Evolutionary conservation across 2,113 vertebrate species (phyloP).

Genomic region (Piprites chloris): DNA sequence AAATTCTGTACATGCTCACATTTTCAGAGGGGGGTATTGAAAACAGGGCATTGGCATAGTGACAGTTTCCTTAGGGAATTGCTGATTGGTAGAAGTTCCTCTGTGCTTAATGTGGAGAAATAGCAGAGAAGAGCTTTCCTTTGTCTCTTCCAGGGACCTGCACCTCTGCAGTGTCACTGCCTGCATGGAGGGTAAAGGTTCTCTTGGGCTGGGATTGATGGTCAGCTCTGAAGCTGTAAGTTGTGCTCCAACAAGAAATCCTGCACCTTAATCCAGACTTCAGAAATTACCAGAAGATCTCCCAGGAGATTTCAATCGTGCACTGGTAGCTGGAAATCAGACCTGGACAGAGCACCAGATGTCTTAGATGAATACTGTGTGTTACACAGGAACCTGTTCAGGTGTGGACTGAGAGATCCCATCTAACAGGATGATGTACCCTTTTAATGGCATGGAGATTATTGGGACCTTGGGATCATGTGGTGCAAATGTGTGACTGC

Average conservation of each 20-base stretch:
- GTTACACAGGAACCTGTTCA: neutral
- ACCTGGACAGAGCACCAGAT: neutral
- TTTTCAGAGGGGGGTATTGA: neutral
- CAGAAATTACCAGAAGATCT: neutral
- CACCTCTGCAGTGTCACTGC: accelerated
- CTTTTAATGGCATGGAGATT: neutral
- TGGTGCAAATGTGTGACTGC: neutral
- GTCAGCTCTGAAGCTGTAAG: neutral
- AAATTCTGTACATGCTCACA: neutral
- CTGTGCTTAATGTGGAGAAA: neutral
- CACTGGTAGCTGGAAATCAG: neutral
- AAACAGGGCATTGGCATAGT: neutral
- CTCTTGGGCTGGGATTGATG: neutral
- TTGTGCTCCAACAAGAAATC: neutral
- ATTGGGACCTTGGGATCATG: neutral
- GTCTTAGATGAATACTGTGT: neutral
- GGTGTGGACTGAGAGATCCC: neutral
- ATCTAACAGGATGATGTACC: neutral
- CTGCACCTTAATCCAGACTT: neutral
- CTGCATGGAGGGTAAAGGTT: neutral
- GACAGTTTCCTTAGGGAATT: neutral
- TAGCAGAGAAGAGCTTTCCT: neutral
- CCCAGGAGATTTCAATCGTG: neutral
- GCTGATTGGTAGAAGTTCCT: neutral
- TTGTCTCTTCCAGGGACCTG: neutral